Base-by-base conservation (phyloP, 2,888 invertebrate species). In the Pseudanteris insignis region DNA sequence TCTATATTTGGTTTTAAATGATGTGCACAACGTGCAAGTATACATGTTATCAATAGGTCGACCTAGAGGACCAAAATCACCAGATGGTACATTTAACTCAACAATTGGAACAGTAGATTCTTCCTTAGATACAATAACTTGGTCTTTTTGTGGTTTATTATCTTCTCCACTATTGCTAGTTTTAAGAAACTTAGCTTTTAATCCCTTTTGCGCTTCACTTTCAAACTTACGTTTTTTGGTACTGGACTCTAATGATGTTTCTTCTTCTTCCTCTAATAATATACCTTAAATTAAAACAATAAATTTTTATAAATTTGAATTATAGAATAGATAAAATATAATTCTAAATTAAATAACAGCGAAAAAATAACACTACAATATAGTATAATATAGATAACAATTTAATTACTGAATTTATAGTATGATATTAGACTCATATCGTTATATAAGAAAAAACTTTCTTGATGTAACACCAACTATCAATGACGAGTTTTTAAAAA, bases 1-100 rank as follows among this genome's bases (percentile, higher is more conserved):
- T 12, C 82, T 81, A 13, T 81, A 82, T 40, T 84, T 85, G 0
- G 86, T 85, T 26, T 81, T 83, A 63, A 86, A 86, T 12, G 81
- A 79, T 12, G 81, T 81, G 66, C 90, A 90, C 38, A 86, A 74
- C 0, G 88, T 84, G 70, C 90, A 90, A 46, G 81, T 82, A 68
- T 82, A 87, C 51, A 82, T 81, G 25, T 83, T 81, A 0, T 84
- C 84, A 18, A 82, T 79, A 0, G 88, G 86, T 12, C 81, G 81
- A 15, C 87, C 84, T 37, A 78, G 80, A 1, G 78, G 71, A 1
- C 77, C 80, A 43, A 71, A 77, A 62, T 30, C 1, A 26, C 55
- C 28, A 8, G 18, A 4, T 12, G 50, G 32, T 1, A 30, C 15
- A 5, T 26, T 47, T 15, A 30, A 28, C 3, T 33, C 26, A 12